Evolutionary conservation across 2,113 vertebrate genomes (phyloP), one percentile per base, ranked within the genome.

Genomic region (Eira barbara): DNA sequence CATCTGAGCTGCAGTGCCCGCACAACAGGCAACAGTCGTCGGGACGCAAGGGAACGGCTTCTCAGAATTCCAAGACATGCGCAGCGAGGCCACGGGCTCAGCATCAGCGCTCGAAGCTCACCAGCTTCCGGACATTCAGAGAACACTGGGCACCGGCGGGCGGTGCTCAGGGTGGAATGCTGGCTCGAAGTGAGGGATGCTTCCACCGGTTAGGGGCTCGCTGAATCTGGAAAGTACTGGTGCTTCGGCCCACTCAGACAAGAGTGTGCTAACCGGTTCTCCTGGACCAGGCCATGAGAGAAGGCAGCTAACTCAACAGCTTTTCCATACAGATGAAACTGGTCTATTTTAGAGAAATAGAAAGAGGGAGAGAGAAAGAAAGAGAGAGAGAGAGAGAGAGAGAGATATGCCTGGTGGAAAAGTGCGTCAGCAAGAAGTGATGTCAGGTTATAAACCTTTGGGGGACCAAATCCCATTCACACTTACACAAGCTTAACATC

Each of bases 71-170:
- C 18, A 27, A 82, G 63, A 65, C 18, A 21, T 0, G 15, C 1
- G 52, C 59, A 23, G 7, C 0, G 0, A 65, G 42, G 31, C 23
- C 81, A 63, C 7, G 0, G 34, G 59, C 8, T 27, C 78, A 15
- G 45, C 11, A 3, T 15, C 21, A 36, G 14, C 12, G 20, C 23
- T 0, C 36, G 9, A 89, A 20, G 27, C 74, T 29, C 36, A 2
- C 0, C 7, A 42, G 49, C 25, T 52, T 25, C 6, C 1, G 5
- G 86, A n/a, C 25, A 34, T 47, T 20, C 0, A 1, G 91, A 34
- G 49, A 39, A 29, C 0, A 0, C 27, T 27, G 21, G 59, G 52
- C 3, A 0, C 7, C 45, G 15, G 3, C 4, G 45, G 17, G 79
- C 0, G 13, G 4, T 27, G 14, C 34, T 71, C 29, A 2, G 57